Base-by-base conservation (phyloP, 2,888 invertebrate species). In the Chrysina gloriosa region DNA sequence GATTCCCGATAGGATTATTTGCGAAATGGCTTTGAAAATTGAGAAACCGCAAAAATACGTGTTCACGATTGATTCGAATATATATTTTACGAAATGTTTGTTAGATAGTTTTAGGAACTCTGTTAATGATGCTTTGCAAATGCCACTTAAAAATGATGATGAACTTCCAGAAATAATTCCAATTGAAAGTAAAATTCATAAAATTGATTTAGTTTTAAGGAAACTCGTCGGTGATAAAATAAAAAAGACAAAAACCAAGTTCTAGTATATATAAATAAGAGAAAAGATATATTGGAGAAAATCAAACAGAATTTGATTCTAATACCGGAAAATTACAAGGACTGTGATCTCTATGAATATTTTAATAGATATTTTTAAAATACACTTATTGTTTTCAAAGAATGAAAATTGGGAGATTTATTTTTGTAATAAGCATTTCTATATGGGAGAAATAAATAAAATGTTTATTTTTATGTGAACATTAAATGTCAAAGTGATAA, bases 191-290 rank as follows among this genome's bases (percentile, higher is more conserved):
- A 63, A 63, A 50, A 34, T 71, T 23, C 69, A 71, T 21, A 67
- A 25, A 45, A 61, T 71, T 25, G 73, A 73, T 67, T 65, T 73
- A 54, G 23, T 71, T 23, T 63, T 73, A 23, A 66, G 73, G 63
- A 71, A 71, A 65, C 69, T 73, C 34, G 68, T 70, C 14, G 58
- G 63, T 52, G 47, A 45, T 34, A 70, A 68, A 69, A 52, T 73
- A 65, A 63, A 45, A 9, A 31, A 9, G 54, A 70, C 56, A 65
- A 54, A 21, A 65, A 27, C 21, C 36, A 64, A 31, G 63, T 65
- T 19, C 6, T 11, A 3, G 14, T 27, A 1, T 68, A 45, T 65
- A 50, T 63, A 63, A 58, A 21, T 27, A 70, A 63, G 42, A 65
- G 65, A 52, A 71, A 67, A 42, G 65, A 67, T 1, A 65, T 73